Evolutionary conservation across 2,888 invertebrate genomes (phyloP), one percentile per base, ranked within the genome.

Genomic region (Lithophane ornitopus): DNA sequence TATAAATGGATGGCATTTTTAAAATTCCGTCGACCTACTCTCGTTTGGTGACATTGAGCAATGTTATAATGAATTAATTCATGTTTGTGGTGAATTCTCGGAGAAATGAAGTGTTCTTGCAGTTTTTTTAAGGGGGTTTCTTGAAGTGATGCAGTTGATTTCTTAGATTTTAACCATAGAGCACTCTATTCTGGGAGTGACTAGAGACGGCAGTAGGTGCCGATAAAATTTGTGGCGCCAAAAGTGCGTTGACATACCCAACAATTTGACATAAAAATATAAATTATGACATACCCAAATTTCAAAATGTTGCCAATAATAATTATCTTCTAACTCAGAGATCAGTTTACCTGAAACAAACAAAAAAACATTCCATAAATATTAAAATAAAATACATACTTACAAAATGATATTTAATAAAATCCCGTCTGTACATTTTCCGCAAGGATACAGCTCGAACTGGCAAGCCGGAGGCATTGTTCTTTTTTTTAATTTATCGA

Each of bases 11-110:
- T 69, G 77, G 59, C 81, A 73, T 79, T 83, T 80, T 79, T 79
- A 34, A 82, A 84, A 80, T 82, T 78, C 78, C 58, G 41, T 3
- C 63, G 70, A 81, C 87, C 76, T 76, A 79, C 61, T 76, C 63
- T 71, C 46, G 1, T 59, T 80, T 44, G 19, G n/a, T 61, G 74
- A 74, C 85, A 67, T 54, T 77, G 71, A 82, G 52, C 39, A 65
- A 82, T 82, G 77, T 59, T 52, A n/a, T 84, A 76, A 84, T 77
- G 41, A 81, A 84, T 80, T 80, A 1, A 65, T 71, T 70, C 61
- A 58, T 70, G 46, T 80, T 70, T 59, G 39, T 56, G 16, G 46
- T 9, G 9, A 58, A 61, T 66, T 71, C 41, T 46, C 22, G 19
- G 14, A 26, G 11, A 46, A 26, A 44, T 14, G 1, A 44, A 34